Evolutionary conservation across 2,888 invertebrate genomes (phyloP).

Genomic region (Dicyrtoma fusca): DNA sequence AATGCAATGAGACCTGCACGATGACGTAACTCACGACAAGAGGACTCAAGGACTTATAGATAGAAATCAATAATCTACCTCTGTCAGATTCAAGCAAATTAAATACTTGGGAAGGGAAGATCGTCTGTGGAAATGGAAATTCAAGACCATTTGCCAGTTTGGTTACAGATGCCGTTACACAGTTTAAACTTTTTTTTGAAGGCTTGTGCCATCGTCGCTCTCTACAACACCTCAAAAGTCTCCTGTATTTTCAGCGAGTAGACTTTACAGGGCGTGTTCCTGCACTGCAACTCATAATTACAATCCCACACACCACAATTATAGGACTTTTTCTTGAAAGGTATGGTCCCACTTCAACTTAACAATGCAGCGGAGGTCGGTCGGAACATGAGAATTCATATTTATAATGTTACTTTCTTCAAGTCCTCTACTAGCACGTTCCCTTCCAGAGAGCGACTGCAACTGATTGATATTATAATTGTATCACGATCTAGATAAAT

Average conservation of each 20-base stretch:
- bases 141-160: conserved; percentile 10
- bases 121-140: conserved; percentile 13
- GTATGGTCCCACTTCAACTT: conserved; percentile 3
- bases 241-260: conserved; percentile 16
- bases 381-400: conserved; percentile 31
- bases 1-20: no score
- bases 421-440: neutral
- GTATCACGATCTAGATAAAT: conserved; percentile 10
- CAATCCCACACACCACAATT: conserved; percentile 37
- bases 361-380: conserved; percentile 10
- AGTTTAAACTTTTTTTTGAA: no score
- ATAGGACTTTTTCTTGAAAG: conserved; percentile 21
- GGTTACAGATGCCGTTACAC: neutral
- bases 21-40: no score
- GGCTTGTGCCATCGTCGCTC: no score
- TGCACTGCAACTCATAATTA: conserved; percentile 34
- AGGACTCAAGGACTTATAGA: no score
- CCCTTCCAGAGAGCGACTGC: neutral
- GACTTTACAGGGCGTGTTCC: conserved; percentile 36
- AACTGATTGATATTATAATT: no score
- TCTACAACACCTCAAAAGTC: no score
- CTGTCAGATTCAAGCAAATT: no score
- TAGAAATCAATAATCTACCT: no score
- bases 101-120: neutral
- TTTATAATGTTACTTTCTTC: conserved; percentile 16